These are phyloP conservation scores for Synchiropus splendidus DNA, from an alignment of 2,113 vertebrate species.

Conservation along the genomic window DNA sequence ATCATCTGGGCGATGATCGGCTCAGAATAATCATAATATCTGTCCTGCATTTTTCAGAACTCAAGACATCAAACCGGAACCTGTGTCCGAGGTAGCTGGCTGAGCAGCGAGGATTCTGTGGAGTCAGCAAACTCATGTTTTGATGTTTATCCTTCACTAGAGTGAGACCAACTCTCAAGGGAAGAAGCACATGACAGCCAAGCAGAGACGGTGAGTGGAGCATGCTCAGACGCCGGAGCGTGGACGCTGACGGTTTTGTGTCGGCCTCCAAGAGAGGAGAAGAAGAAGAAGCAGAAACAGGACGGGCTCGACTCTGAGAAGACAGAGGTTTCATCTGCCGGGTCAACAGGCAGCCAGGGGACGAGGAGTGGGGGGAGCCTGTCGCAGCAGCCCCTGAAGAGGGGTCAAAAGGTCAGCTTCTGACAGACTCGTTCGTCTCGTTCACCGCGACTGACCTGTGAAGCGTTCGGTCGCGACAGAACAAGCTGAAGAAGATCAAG, in stretches of 20 bases:
- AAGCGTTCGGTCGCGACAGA: slow-evolving; percentile 59
- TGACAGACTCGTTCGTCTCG: background rate
- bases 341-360: slow-evolving; percentile 30
- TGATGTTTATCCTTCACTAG: slow-evolving; percentile 46
- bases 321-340: slow-evolving; percentile 16
- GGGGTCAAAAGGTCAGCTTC: slow-evolving; percentile 77
- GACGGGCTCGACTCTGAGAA: slow-evolving; percentile 44
- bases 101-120: background rate
- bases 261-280: slow-evolving; percentile 75
- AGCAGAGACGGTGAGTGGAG: slow-evolving; percentile 80
- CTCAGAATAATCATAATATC: no score
- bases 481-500: slow-evolving; percentile 97
- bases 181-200: slow-evolving; percentile 84
- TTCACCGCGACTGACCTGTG: background rate
- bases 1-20: no score
- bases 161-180: slow-evolving; percentile 65
- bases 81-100: slow-evolving; percentile 43
- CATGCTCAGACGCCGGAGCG: background rate
- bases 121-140: no score
- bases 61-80: slow-evolving; percentile 63
- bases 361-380: slow-evolving; percentile 42
- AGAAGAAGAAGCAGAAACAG: slow-evolving; percentile 78
- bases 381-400: slow-evolving; percentile 72
- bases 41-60: slow-evolving; percentile 45
- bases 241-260: background rate